Evolutionary conservation across 1,140 invertebrate species (phyloP).

Genomic region (Drosophila pachea): DNA sequence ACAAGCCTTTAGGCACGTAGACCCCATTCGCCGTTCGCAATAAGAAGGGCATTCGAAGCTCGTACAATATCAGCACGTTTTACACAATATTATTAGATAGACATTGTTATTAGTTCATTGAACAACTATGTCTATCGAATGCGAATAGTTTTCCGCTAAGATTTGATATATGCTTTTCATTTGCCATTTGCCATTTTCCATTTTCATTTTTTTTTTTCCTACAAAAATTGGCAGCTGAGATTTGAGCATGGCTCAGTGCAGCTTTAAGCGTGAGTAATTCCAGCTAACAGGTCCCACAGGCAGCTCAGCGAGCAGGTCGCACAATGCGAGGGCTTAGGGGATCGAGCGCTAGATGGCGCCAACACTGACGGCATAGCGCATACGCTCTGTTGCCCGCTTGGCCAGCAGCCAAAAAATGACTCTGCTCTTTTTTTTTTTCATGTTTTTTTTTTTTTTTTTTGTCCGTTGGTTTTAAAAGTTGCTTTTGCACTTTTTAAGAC

Average conservation of each 20-base stretch:
- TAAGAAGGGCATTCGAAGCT: conserved; percentile 8
- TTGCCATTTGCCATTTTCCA: background rate
- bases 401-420: conserved; percentile 56
- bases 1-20: conserved; percentile 28
- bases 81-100: background rate
- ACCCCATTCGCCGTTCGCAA: too few relatives aligned
- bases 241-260: background rate
- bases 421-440: conserved; percentile 41
- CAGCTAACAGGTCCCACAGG: conserved; percentile 27
- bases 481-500: conserved; percentile 63
- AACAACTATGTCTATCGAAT: background rate
- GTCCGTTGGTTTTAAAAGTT: too few relatives aligned
- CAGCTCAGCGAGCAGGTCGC: background rate
- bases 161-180: background rate
- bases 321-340: conserved; percentile 19
- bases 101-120: background rate
- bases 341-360: conserved; percentile 35
- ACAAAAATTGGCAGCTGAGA: background rate
- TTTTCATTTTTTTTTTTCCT: background rate
- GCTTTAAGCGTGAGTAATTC: conserved; percentile 19
- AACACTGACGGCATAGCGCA: conserved; percentile 40
- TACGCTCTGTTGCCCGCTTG: conserved; percentile 61
- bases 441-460: background rate
- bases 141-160: background rate
- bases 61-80: conserved; percentile 13